Conservation (phyloP, 2,797 vertebrate species). For the Takifugu ocellatus region DNA sequence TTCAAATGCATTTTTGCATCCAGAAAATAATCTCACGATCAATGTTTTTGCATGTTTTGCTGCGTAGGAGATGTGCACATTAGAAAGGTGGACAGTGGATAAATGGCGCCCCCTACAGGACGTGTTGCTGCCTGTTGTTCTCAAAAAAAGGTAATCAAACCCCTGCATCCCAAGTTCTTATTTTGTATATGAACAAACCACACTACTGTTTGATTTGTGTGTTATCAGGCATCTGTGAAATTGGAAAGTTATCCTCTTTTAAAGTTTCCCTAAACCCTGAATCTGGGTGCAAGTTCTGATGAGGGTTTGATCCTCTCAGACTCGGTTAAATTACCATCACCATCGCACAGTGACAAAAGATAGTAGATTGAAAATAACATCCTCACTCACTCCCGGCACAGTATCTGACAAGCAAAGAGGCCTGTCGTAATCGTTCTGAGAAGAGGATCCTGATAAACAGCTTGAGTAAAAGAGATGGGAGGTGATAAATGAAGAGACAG, state of each 20-base stretch:
- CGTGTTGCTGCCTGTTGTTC: conserved; percentile 79
- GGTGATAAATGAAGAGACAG: conserved; percentile 17
- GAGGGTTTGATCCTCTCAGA: conserved; percentile 64
- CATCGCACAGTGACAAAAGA: conserved; percentile 56
- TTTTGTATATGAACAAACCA: conserved; percentile 15
- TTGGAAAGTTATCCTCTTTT: conserved; percentile 50
- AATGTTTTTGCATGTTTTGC: conserved; percentile 7
- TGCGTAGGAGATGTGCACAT: conserved; percentile 79
- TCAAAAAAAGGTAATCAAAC: conserved; percentile 73
- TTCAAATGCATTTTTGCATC: too few species aligned
- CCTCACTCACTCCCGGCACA: conserved; percentile 42
- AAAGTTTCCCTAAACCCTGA: conserved; percentile 53
- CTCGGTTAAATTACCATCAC: conserved; percentile 60
- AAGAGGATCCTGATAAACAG: conserved; percentile 2
- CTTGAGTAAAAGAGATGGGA: conserved; percentile 19
- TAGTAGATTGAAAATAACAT: conserved; percentile 55
- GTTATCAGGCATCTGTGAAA: conserved; percentile 51
- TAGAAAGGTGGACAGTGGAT: conserved; percentile 62
- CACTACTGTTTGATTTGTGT: conserved; percentile 18
- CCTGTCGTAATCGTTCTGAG: conserved; percentile 30
- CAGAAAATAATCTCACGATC: too few species aligned
- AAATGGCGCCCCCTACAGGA: conserved; percentile 73
- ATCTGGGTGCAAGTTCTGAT: conserved; percentile 53
- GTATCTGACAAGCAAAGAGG: conserved; percentile 40
- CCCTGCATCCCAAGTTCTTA: conserved; percentile 3